phyloP scores from a whole-genome alignment of 2,888 invertebrate genomes.

The Dascillus cervinus region DNA sequence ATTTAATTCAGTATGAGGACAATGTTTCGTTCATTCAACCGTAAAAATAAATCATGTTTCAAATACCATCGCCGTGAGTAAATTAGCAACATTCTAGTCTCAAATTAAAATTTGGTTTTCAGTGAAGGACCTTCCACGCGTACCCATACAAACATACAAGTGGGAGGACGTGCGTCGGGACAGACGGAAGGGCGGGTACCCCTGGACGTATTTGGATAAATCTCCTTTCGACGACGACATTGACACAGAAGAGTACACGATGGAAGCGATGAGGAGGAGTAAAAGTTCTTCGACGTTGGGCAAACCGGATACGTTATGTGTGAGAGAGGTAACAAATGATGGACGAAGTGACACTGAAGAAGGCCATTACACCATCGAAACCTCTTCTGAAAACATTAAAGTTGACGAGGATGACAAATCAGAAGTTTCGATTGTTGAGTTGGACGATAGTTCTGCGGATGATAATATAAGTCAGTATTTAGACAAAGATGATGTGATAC shows the following conservation, averaged over 20 bases:
- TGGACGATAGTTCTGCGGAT: constrained; percentile 34
- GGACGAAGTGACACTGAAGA: constrained; percentile 1
- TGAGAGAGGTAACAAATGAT: constrained; percentile 4
- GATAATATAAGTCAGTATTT: constrained; percentile 40
- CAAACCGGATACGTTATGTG: constrained; percentile 11
- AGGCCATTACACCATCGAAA: no score
- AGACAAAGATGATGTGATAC: constrained; percentile 33
- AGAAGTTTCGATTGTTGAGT: constrained; percentile 21
- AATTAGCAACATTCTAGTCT: no score
- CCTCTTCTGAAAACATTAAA: constrained; percentile 15
- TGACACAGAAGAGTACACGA: constrained; percentile 37
- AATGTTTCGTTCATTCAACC: no score
- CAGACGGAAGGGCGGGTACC: constrained; percentile 66
- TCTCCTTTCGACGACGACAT: constrained; percentile 43
- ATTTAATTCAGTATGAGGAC: no score
- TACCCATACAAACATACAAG: constrained; percentile 69
- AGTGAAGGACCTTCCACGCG: constrained; percentile 48
- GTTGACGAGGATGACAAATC: constrained; percentile 13
- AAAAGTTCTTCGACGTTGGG: constrained; percentile 23
- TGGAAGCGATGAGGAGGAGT: constrained; percentile 30
- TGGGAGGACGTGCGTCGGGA: constrained; percentile 73
- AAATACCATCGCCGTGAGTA: no score
- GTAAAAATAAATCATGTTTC: no score
- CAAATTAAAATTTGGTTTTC: no score
- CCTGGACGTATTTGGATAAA: constrained; percentile 73